These are phyloP conservation scores for Nezara viridula DNA, from an alignment of 2,888 invertebrate genomes.

Conservation along the genomic window DNA sequence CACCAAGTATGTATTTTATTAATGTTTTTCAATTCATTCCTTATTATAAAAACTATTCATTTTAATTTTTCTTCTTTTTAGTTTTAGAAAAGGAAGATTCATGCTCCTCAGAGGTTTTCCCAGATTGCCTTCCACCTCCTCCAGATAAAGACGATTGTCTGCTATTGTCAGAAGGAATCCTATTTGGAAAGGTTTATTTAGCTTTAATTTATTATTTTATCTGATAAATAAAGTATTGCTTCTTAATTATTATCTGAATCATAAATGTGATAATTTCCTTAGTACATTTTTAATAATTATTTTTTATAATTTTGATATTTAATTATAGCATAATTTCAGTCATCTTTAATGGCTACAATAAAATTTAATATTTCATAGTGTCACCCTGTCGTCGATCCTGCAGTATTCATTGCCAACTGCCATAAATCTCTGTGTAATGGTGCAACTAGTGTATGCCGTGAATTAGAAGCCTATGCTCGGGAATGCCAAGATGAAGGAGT, in stretches of 20 bases:
- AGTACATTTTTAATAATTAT: neutral
- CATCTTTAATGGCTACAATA: neutral
- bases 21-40: neutral
- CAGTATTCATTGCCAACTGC: slow-evolving; percentile 78
- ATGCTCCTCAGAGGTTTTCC: slow-evolving; percentile 62
- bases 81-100: slow-evolving; percentile 64
- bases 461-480: slow-evolving; percentile 80
- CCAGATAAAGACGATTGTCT: slow-evolving; percentile 78
- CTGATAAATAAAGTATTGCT: neutral
- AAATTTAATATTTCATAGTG: slow-evolving; percentile 71
- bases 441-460: slow-evolving; percentile 74
- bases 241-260: neutral
- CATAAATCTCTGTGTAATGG: slow-evolving; percentile 77
- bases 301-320: neutral
- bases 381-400: slow-evolving; percentile 80
- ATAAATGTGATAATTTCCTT: neutral
- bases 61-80: slow-evolving; percentile 60
- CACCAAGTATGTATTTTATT: slow-evolving; percentile 60
- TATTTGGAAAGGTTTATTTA: slow-evolving; percentile 72
- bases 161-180: slow-evolving; percentile 73
- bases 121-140: slow-evolving; percentile 65
- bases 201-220: slow-evolving; percentile 24
- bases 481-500: slow-evolving; percentile 80
- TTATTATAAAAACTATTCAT: neutral
- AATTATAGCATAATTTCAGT: neutral